These are phyloP conservation scores for Tineola bisselliella DNA, from an alignment of 2,888 invertebrate genomes.

Conservation along the genomic window DNA sequence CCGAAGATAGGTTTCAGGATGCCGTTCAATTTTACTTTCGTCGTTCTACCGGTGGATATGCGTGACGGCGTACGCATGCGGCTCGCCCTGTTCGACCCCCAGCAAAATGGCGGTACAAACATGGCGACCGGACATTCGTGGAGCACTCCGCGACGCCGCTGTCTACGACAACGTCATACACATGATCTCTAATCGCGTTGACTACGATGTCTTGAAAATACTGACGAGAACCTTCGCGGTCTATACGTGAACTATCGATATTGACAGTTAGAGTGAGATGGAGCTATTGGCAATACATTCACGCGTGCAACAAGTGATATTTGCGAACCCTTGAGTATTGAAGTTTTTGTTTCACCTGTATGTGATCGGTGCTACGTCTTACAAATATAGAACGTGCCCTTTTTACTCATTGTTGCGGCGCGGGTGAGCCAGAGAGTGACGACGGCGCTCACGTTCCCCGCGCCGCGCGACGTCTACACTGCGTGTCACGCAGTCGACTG, in stretches of 20 bases:
- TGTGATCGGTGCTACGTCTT: conserved; percentile 15
- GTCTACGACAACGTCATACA: conserved; percentile 54
- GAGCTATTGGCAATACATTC: conserved; percentile 17
- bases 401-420: conserved; percentile 33
- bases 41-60: conserved; percentile 43
- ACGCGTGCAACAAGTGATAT: conserved; percentile 63
- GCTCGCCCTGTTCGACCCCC: conserved; percentile 55
- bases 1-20: conserved; percentile 35
- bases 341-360: conserved; percentile 3
- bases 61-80: conserved; percentile 65
- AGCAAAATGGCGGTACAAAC: conserved; percentile 67
- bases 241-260: conserved; percentile 19
- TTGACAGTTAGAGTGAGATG: conserved; percentile 4
- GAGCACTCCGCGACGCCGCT: conserved; percentile 58
- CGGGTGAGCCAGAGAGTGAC: conserved; percentile 60
- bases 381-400: conserved; percentile 64
- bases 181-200: conserved; percentile 45
- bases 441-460: conserved; percentile 58
- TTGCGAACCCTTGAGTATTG: background rate
- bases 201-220: background rate
- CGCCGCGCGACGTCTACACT: conserved; percentile 60
- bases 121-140: conserved; percentile 67
- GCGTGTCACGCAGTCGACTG: conserved; percentile 41
- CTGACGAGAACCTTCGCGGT: conserved; percentile 22
- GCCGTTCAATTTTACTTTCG: conserved; percentile 37